Percentiles rank a stretch among this genome's conserved stretches.
These are phyloP conservation scores for Chloebia gouldiae DNA, from an alignment of 2,113 vertebrate species.

Conservation along the genomic window DNA sequence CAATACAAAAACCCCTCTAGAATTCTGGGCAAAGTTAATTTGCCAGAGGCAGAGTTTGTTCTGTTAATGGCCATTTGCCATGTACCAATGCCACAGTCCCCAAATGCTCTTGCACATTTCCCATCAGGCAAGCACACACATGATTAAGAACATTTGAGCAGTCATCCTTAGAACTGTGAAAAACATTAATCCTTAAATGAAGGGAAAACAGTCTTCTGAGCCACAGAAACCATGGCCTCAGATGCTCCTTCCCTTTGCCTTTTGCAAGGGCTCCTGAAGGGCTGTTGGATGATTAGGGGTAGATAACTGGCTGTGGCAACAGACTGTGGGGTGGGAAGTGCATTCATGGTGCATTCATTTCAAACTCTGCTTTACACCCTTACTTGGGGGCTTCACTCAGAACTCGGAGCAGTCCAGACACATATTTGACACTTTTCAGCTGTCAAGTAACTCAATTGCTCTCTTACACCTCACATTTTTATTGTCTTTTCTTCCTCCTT, in stretches of 20 bases:
- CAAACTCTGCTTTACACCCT: background rate
- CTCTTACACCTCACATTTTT: background rate
- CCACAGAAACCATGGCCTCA: background rate
- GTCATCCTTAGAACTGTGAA: constrained; percentile 34
- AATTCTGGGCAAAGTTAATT: background rate
- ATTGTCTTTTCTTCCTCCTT: background rate
- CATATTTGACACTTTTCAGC: background rate
- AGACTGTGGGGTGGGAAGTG: background rate
- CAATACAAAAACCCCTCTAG: background rate
- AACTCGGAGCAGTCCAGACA: background rate
- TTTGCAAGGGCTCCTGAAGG: background rate
- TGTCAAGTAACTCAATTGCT: background rate
- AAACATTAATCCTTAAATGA: constrained; percentile 31
- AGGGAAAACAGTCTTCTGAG: background rate
- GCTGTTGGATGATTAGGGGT: background rate
- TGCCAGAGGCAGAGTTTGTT: constrained; percentile 41
- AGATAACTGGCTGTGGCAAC: background rate
- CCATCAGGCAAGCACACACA: constrained; percentile 23
- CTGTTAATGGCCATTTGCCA: constrained; percentile 50
- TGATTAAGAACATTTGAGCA: constrained; percentile 23
- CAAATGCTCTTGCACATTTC: constrained; percentile 14
- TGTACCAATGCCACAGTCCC: constrained; percentile 17
- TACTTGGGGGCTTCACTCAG: background rate
- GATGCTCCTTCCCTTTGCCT: background rate
- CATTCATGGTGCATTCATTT: background rate